Evolutionary conservation across 2,888 invertebrate genomes (phyloP), one percentile per base, ranked within the genome.

Genomic region (Synanthedon tipuliformis): DNA sequence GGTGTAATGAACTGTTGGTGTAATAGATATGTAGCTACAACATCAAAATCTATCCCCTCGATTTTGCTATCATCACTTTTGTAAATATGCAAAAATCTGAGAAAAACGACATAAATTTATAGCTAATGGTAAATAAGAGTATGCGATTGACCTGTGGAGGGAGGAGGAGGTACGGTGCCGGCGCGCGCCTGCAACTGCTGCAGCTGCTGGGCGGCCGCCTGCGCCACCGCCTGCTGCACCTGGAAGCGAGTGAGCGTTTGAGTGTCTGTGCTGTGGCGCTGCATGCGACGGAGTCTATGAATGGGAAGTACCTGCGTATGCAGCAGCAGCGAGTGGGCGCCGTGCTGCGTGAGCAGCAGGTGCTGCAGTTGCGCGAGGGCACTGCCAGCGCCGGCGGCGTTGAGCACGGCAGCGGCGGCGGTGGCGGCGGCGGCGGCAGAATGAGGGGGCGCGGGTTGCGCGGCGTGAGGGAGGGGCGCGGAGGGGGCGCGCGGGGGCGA

Each of bases 141-240:
- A 12, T 13, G 48, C n/a, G 48, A 45, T 10, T 45, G 48, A 49
- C 49, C 49, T 49, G 55, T 50, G 51, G 40, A 52, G 55, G 51
- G 56, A 15, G 45, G 45, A 5, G 45, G 45, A 45, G 45, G 45
- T 13, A 45, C 45, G 7, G 45, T 54, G 52, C 54, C 78, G 15
- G 78, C 84, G 53, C 89, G 83, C 58, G 86, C 83, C 69, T 95
- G 94, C 55, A 95, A 87, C 61, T 94, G 94, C 68, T 95, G 94
- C 55, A 94, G 87, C 73, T 95, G 94, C 71, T 94, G 95, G 40
- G 94, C 94, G 45, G 94, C 94, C 54, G 94, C 94, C 78, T 95
- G 95, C 45, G 94, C 94, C 68, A 95, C 92, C 4, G 93, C 93
- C 73, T 95, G 95, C 75, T 93, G 93, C 56, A 93, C 92, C 93